Base-by-base conservation (phyloP, 2,113 vertebrate species). In the Ciconia maguari region DNA sequence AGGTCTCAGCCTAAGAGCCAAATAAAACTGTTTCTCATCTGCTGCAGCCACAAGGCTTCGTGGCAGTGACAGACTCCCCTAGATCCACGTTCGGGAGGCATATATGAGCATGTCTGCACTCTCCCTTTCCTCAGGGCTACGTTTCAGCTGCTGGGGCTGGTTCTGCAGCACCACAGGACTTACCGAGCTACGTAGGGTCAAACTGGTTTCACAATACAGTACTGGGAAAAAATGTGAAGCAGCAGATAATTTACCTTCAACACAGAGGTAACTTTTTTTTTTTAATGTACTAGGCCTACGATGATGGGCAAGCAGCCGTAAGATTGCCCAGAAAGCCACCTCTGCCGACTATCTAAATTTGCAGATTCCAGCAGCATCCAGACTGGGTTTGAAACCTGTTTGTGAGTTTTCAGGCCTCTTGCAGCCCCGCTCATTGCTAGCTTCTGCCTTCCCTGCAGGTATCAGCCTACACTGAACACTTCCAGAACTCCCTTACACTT, bases 141-240 rank as follows among this genome's bases (percentile, higher is more conserved):
- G 3, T 11, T 22, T 65, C 57, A 62, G 36, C 26, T 71, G 11
- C 30, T 44, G 27, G 46, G 15, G 36, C 34, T 83, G 61, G 24
- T 62, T 71, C 76, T 88, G 83, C 46, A 71, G 55, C 52, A 80
- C 6, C 62, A 27, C 44, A 19, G 48, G 38, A 13, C n/a, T 49
- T 48, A 26, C n/a, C 0, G 2, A 30, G 52, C 32, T 51, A 6
- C 0, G 2, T 4, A 38, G 36, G 20, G 9, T 24, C 36, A 49
- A 46, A 55, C 0, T 1, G 11, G 29, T 60, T 83, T 83, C 72
- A 81, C 29, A 60, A 3, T 7, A 46, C 21, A 80, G 32, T 7
- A 42, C 21, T 27, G 18, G 17, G 20, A 62, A 79, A n/a, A 61
- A 38, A 5, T 1, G 22, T 16, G 29, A 79, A 75, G 6, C 11